phyloP scores from a whole-genome alignment of 2,888 invertebrate species.

The Plebejus melissa region DNA sequence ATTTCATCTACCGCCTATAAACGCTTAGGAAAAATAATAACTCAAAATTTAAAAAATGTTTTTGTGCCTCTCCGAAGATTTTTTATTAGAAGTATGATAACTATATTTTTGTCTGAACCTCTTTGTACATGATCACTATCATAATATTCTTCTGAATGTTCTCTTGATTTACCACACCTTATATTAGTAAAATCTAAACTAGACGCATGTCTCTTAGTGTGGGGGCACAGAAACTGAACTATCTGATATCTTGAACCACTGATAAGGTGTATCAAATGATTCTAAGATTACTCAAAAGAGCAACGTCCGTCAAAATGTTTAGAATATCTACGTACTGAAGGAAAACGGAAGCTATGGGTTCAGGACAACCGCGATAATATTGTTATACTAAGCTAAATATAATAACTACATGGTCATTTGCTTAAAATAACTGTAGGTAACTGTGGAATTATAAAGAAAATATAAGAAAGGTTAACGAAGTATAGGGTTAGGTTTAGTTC shows the following conservation, averaged over 20 bases:
- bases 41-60: not conserved
- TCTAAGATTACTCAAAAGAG: constrained; percentile 28
- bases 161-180: not conserved
- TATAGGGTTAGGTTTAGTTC: no score
- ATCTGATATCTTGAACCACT: constrained; percentile 40
- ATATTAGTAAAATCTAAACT: not conserved
- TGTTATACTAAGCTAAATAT: not conserved
- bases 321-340: constrained; percentile 40
- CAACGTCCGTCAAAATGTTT: constrained; percentile 42
- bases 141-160: not conserved
- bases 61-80: no score
- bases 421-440: not conserved
- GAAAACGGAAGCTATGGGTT: constrained; percentile 47
- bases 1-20: not conserved
- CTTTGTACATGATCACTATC: no score
- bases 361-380: constrained; percentile 29
- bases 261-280: constrained; percentile 37
- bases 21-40: no score
- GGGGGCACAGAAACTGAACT: constrained; percentile 34
- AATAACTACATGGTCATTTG: not conserved
- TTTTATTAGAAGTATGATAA: no score
- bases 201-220: constrained; percentile 33
- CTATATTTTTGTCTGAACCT: no score
- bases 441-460: not conserved
- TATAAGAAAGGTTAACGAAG: not conserved